Conservation (phyloP, 2,888 invertebrate species). For the Drosophila neotestacea region DNA sequence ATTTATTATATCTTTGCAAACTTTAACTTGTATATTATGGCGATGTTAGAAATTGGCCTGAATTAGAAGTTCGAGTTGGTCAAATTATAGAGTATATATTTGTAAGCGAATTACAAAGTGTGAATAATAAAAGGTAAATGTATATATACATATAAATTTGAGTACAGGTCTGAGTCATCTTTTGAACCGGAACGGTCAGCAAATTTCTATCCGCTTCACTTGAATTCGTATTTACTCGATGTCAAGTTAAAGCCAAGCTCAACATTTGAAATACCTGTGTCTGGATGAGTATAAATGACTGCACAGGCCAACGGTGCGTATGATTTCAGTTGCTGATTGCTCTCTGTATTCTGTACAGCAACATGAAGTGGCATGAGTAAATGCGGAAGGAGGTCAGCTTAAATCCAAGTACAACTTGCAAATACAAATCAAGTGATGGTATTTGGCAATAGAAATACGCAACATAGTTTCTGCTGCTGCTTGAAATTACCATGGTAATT, state of each 20-base stretch:
- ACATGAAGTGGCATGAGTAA: background rate
- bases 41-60: constrained; percentile 16
- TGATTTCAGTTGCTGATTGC: constrained; percentile 52
- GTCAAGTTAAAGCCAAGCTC: constrained; percentile 37
- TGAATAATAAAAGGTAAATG: constrained; percentile 15
- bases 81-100: background rate
- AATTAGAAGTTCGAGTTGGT: constrained; percentile 3
- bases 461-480: constrained; percentile 6
- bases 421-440: constrained; percentile 21
- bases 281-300: constrained; percentile 20
- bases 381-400: constrained; percentile 6
- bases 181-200: constrained; percentile 27
- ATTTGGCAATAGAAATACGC: constrained; percentile 30
- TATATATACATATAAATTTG: constrained; percentile 6
- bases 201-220: constrained; percentile 43
- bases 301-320: constrained; percentile 51
- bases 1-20: constrained; percentile 4
- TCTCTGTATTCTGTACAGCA: background rate
- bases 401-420: constrained; percentile 15
- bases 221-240: constrained; percentile 11
- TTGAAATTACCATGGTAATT: constrained; percentile 46
- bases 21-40: background rate
- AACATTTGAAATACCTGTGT: constrained; percentile 26
- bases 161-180: background rate
- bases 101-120: constrained; percentile 28